These are phyloP conservation scores for Triplophysa siluroides DNA, from an alignment of 2,113 vertebrate genomes.

Conservation along the genomic window DNA sequence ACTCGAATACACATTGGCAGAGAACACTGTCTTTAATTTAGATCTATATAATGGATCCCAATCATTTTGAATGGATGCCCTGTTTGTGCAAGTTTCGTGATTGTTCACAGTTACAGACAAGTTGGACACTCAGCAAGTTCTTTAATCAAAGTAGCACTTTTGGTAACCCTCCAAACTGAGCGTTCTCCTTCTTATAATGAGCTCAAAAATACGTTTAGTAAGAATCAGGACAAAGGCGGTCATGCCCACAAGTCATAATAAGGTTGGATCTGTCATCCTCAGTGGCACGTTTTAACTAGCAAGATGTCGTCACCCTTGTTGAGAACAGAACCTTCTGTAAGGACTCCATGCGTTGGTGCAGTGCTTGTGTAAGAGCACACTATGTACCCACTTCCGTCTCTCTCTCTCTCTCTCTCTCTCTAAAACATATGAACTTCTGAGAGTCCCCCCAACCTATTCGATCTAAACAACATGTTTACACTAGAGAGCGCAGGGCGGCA, in stretches of 20 bases:
- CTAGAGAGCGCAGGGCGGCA: neutral
- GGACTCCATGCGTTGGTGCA: neutral
- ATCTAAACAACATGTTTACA: neutral
- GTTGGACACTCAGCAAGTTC: neutral
- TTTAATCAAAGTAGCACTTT: constrained; percentile 30
- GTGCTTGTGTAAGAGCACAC: neutral
- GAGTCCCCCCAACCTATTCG: constrained; percentile 17
- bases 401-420: neutral
- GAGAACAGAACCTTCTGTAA: neutral
- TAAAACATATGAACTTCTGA: constrained; percentile 4
- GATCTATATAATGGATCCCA: neutral
- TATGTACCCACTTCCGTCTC: neutral
- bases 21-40: neutral
- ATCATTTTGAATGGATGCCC: neutral
- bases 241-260: constrained; percentile 9
- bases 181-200: constrained; percentile 18
- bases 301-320: neutral
- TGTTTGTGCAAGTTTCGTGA: neutral
- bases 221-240: neutral
- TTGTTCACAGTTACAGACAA: neutral
- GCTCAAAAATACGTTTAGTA: constrained; percentile 6
- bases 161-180: neutral
- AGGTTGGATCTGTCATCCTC: neutral
- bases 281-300: neutral
- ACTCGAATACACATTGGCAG: neutral